Evolutionary conservation across 2,888 invertebrate species (phyloP).

Genomic region (Pediacus dermestoides): DNA sequence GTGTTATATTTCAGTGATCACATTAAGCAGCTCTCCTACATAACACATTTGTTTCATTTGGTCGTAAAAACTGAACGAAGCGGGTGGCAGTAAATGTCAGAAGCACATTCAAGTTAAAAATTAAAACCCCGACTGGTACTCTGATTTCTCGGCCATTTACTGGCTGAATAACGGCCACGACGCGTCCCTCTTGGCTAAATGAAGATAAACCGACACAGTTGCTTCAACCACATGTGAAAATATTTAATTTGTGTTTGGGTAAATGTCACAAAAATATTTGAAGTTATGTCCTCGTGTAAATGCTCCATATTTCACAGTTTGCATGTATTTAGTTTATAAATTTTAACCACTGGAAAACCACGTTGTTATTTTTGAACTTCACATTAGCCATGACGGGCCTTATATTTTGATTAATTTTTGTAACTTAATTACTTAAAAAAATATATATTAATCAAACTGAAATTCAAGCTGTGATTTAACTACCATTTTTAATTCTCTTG

Average conservation of each 20-base stretch:
- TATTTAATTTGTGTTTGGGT: slow-evolving; percentile 45
- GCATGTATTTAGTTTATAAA: slow-evolving; percentile 5
- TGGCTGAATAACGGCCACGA: slow-evolving; percentile 44
- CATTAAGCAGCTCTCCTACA: slow-evolving; percentile 35
- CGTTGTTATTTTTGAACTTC: too few relatives aligned
- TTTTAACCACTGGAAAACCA: too few relatives aligned
- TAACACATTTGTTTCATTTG: slow-evolving; percentile 43
- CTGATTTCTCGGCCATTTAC: slow-evolving; percentile 49
- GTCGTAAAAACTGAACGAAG: slow-evolving; percentile 42
- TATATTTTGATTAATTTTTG: too few relatives aligned
- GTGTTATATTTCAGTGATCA: slow-evolving; percentile 34
- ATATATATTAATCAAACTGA: too few relatives aligned
- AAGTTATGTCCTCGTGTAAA: slow-evolving; percentile 22
- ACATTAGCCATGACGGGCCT: too few relatives aligned
- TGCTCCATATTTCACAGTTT: slow-evolving; percentile 4
- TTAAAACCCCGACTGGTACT: slow-evolving; percentile 46
- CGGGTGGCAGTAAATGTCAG: slow-evolving; percentile 47
- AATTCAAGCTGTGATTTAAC: too few relatives aligned
- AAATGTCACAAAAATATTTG: slow-evolving; percentile 42
- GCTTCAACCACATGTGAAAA: slow-evolving; percentile 45
- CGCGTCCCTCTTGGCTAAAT: slow-evolving; percentile 40
- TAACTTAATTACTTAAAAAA: too few relatives aligned
- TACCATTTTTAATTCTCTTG: too few relatives aligned
- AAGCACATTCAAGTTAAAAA: slow-evolving; percentile 48
- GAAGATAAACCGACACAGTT: slow-evolving; percentile 44